Evolutionary conservation across 37 sponge, comb jelly and placozoan species (phyloP).

Genomic region (Geodia barretti): DNA sequence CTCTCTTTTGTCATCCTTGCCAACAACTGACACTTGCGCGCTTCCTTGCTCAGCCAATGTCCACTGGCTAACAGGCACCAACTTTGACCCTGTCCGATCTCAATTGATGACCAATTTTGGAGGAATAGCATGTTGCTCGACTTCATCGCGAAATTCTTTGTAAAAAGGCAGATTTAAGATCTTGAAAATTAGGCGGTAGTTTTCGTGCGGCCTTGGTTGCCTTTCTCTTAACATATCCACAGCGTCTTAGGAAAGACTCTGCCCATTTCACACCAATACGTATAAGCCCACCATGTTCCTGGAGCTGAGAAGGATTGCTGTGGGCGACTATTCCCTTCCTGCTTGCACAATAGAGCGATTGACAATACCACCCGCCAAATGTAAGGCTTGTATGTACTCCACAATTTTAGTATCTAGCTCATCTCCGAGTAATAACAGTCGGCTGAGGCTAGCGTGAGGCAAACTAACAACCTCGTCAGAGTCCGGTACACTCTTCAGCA

Average conservation of each 20-base stretch:
- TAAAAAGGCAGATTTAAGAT: conserved; percentile 21
- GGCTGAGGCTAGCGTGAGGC: too few species aligned
- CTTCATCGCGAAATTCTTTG: not conserved
- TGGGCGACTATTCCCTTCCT: too few species aligned
- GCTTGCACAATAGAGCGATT: too few species aligned
- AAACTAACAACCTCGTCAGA: not conserved
- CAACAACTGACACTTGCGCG: conserved; percentile 13
- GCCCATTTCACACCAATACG: conserved; percentile 18
- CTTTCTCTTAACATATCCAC: conserved; percentile 22
- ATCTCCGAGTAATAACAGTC: too few species aligned
- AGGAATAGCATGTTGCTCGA: not conserved
- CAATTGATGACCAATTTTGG: conserved; percentile 9
- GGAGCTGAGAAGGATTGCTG: conserved; percentile 4
- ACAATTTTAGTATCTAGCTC: too few species aligned
- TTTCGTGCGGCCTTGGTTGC: conserved; percentile 19
- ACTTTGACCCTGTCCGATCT: conserved; percentile 32
- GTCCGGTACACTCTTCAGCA: not conserved
- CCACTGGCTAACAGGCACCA: conserved; percentile 16
- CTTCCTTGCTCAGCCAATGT: conserved; percentile 17
- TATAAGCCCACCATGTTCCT: conserved; percentile 23
- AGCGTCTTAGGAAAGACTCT: not conserved
- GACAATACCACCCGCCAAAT: too few species aligned
- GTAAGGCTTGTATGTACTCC: too few species aligned
- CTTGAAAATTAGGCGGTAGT: conserved; percentile 16
- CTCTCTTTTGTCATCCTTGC: conserved; percentile 27